Percentiles rank a stretch among this genome's conserved stretches.
These are phyloP conservation scores for Opisthograptis luteolata DNA, from an alignment of 2,888 invertebrate genomes.

Conservation along the genomic window DNA sequence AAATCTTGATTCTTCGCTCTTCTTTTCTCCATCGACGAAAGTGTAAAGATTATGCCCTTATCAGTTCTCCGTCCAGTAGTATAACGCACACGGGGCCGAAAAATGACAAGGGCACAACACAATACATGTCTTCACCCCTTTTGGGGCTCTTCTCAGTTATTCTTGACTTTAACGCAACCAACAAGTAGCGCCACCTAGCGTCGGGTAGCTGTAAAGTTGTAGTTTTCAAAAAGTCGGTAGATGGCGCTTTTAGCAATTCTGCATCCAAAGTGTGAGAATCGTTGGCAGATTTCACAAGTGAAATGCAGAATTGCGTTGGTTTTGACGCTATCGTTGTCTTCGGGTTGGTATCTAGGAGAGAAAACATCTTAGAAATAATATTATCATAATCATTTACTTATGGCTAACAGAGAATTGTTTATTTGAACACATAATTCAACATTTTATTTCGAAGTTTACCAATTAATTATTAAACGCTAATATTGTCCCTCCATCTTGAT, in stretches of 20 bases:
- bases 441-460: no score
- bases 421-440: no score
- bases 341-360: conserved; percentile 16
- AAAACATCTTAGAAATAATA: no score
- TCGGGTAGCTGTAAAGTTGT: conserved; percentile 41
- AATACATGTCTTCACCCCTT: conserved; percentile 33
- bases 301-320: conserved; percentile 50
- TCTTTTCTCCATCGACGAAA: conserved; percentile 39
- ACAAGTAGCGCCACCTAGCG: conserved; percentile 48
- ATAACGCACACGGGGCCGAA: conserved; percentile 91
- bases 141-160: background rate
- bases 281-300: conserved; percentile 40
- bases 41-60: conserved; percentile 92
- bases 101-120: conserved; percentile 95
- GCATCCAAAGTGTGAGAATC: conserved; percentile 50
- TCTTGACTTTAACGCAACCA: background rate
- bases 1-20: conserved; percentile 16
- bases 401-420: no score
- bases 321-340: background rate
- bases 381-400: no score
- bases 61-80: conserved; percentile 99
- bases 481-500: conserved; percentile 15
- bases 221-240: conserved; percentile 29
- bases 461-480: background rate
- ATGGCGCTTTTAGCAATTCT: conserved; percentile 47